Evolutionary conservation across 2,888 invertebrate genomes (phyloP).

Genomic region (Cartodere bifasciata): DNA sequence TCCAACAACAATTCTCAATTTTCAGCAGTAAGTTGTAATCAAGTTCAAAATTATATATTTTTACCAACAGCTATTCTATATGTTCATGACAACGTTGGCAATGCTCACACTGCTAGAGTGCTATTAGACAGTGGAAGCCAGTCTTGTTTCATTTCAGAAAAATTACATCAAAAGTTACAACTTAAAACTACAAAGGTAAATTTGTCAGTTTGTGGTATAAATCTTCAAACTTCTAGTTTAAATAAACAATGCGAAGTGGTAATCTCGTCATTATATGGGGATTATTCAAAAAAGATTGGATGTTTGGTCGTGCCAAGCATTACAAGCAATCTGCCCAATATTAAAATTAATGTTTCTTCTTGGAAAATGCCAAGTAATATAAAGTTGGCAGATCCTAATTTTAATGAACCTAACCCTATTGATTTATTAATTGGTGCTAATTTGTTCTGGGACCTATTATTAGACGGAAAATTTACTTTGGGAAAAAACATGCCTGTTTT

Average conservation of each 20-base stretch:
- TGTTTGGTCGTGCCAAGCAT: background rate
- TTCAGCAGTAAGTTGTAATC: background rate
- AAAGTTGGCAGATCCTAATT: constrained; percentile 1
- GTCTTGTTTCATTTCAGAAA: constrained; percentile 1
- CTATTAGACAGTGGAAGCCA: constrained; percentile 3
- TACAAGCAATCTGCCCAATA: background rate
- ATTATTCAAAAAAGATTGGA: background rate
- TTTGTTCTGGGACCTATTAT: constrained; percentile 4
- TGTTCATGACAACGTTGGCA: constrained; percentile 1
- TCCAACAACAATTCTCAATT: background rate
- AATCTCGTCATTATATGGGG: background rate
- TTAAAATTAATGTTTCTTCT: background rate
- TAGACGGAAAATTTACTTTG: background rate
- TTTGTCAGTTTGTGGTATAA: background rate
- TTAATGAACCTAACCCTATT: background rate
- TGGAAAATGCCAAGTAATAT: background rate
- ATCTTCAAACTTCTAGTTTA: background rate
- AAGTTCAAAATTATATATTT: background rate
- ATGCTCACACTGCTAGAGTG: constrained; percentile 2
- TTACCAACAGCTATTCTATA: constrained; percentile 2
- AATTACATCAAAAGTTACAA: background rate
- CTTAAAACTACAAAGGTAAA: background rate
- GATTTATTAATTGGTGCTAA: constrained; percentile 3
- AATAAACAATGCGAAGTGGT: background rate
- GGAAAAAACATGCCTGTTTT: background rate